Base-by-base conservation (phyloP, 2,797 vertebrate genomes). In the Dicrostonyx torquatus region DNA sequence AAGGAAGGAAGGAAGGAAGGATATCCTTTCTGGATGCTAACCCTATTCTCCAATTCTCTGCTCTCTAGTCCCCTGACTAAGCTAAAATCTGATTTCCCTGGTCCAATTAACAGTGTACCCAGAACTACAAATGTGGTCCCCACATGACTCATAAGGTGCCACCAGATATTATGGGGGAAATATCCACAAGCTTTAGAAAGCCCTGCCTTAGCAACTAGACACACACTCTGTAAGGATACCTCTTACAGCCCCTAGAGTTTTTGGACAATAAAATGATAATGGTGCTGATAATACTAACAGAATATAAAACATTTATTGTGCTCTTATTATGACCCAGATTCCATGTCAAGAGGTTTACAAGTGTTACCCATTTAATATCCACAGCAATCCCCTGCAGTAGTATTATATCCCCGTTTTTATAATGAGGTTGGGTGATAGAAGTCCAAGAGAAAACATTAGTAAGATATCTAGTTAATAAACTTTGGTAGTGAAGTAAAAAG, bases 361-460 rank as follows among this genome's bases (percentile, higher is more conserved):
- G 70, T 84, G 94, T 76, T 58, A 89, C 34, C 58, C 29, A 76
- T n/a, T 84, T 94, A 93, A 94, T 89, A 94, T 62, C 90, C 66
- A 92, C 24, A 89, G 72, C 34, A 94, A 93, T 82, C 15, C 12
- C 90, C 72, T 82, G 31, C 6, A 29, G 22, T 82, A 91, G 45
- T 94, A 64, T 90, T 92, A 18, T 66, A 66, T 73, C 62, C 55
- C 60, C 66, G 2, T 80, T 88, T 88, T 95, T 84, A 66, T 72
- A 34, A 50, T 78, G 58, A 91, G 29, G 72, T 87, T 72, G 89
- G 62, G 91, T 88, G 95, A 93, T 22, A 85, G 60, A 87, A 55
- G 18, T 48, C 53, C 82, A 94, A 72, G 76, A 86, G 73, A 91
- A 96, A 95, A 84, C 29, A 88, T 7, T 53, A 70, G 64, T 45